Base-by-base conservation (phyloP, 2,113 vertebrate species). In the Choloepus hoffmanni region DNA sequence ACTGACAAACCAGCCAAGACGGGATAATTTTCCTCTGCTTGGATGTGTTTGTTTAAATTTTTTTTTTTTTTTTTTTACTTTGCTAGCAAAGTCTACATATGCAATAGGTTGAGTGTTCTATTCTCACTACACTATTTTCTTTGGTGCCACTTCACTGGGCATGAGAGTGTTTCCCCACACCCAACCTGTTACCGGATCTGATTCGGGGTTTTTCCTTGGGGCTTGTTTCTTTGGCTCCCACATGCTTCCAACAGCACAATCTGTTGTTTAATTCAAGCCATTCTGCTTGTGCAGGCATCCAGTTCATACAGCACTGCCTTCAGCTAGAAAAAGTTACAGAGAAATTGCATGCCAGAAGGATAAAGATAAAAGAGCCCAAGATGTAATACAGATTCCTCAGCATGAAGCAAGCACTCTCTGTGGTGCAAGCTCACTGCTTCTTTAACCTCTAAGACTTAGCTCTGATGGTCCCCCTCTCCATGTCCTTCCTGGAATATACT, bases 191-290 rank as follows among this genome's bases (percentile, higher is more conserved):
- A 62, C 43, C 24, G 60, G 89, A 74, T n/a, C 48, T 65, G 85
- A 76, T 14, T 45, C 1, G 50, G 73, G 60, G 16, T 11, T 85
- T 94, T 84, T 62, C 74, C 68, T 65, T 18, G 19, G 72, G 82
- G 50, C 53, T 76, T 74, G 67, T 89, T 78, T 40, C 88, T 73
- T 36, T 24, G 90, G 70, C 53, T 58, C 73, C 58, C 62, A 63
- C 30, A 63, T 21, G 45, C 67, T 43, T 79, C 77, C 92, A 77
- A 73, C 73, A 74, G 19, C 13, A 65, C 28, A 19, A 21, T 65
- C 62, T 68, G 53, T 40, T 82, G 72, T 90, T 79, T 95, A 88
- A 65, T 72, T 90, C 58, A 78, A 65, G 14, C 45, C 33, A 3
- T n/a, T 55, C 10, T 40, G 8, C 10, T 8, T 23, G 50, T 23